These are phyloP conservation scores for Drosophila truncata DNA, from an alignment of 1,140 invertebrate genomes.

Conservation along the genomic window DNA sequence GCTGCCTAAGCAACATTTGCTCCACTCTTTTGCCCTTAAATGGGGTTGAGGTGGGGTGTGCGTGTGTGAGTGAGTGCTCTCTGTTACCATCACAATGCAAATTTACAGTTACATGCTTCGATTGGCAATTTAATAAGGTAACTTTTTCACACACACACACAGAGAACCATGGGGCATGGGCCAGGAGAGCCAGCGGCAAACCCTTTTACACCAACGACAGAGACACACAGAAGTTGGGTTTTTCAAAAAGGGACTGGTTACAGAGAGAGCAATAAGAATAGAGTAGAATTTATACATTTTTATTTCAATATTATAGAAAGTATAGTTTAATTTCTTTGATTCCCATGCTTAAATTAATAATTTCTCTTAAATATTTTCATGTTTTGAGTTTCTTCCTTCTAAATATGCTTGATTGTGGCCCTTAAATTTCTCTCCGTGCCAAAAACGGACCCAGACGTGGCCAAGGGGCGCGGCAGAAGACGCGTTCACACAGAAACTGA, in stretches of 20 bases:
- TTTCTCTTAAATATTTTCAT: neutral
- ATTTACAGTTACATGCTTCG: constrained; percentile 84
- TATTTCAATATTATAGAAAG: no score
- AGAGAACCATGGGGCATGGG: constrained; percentile 11
- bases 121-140: constrained; percentile 84
- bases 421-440: neutral
- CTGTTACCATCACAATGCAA: constrained; percentile 74
- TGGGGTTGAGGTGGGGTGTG: neutral
- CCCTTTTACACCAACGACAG: constrained; percentile 43
- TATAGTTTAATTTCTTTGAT: no score
- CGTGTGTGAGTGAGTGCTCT: constrained; percentile 15
- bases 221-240: constrained; percentile 23
- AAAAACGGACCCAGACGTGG: neutral
- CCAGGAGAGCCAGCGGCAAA: constrained; percentile 20
- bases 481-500: constrained; percentile 80
- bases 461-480: constrained; percentile 18
- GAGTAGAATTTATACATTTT: no score
- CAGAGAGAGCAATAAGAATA: neutral
- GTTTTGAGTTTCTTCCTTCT: no score
- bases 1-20: constrained; percentile 66
- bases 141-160: constrained; percentile 61
- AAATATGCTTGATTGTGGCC: no score
- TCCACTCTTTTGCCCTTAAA: constrained; percentile 1
- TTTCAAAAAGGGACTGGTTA: neutral
- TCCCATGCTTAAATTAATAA: no score